phyloP scores from a whole-genome alignment of 2,113 vertebrate genomes.

The Hassar affinis region DNA sequence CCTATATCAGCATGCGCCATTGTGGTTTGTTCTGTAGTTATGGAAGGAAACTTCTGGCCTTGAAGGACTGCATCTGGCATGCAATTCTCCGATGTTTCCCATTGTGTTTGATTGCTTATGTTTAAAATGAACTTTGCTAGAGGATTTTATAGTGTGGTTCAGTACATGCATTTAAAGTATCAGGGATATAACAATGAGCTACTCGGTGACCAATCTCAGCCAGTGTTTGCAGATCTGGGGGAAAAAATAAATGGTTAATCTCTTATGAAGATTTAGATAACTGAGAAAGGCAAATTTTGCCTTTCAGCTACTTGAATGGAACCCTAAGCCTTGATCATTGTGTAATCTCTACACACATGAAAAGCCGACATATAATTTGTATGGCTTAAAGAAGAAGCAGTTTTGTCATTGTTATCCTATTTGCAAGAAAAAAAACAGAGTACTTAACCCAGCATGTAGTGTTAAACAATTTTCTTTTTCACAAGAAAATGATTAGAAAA shows the following conservation, averaged over 20 bases:
- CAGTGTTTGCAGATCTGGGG: background rate
- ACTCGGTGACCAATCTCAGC: background rate
- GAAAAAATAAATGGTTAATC: slow-evolving; percentile 15
- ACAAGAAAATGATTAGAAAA: slow-evolving; percentile 51
- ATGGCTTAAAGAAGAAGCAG: slow-evolving; percentile 24
- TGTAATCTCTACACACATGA: slow-evolving; percentile 10
- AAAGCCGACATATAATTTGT: background rate
- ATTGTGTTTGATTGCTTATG: background rate
- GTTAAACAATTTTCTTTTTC: background rate
- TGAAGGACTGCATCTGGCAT: background rate
- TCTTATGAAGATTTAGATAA: slow-evolving; percentile 12
- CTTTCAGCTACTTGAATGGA: background rate
- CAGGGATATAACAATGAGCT: background rate
- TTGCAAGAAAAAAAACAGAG: slow-evolving; percentile 22
- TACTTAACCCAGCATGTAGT: background rate
- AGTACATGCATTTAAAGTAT: background rate
- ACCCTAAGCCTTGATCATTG: background rate
- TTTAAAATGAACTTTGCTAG: background rate
- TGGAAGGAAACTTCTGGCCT: background rate
- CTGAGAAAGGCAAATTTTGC: background rate
- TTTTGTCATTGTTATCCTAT: background rate
- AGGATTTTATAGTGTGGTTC: background rate
- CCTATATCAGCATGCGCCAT: background rate
- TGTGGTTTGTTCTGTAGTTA: background rate
- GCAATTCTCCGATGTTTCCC: background rate